A percentile compares a stretch with the other conserved stretches of the same genome.
phyloP scores from a whole-genome alignment of 2,888 invertebrate genomes.

The Serripes groenlandicus region DNA sequence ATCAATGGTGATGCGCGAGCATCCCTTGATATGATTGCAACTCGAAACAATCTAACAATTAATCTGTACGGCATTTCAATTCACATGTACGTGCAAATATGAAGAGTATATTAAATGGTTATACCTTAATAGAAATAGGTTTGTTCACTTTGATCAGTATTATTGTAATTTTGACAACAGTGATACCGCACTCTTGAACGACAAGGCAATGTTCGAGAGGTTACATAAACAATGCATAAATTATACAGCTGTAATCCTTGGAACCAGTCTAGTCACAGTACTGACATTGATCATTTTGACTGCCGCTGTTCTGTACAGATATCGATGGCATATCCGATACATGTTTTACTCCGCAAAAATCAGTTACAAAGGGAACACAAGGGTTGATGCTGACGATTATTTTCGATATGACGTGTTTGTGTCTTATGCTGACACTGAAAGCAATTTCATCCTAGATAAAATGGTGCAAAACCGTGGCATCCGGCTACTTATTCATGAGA shows the following conservation, averaged over 20 bases:
- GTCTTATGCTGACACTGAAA: conserved; percentile 57
- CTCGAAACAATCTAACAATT: background rate
- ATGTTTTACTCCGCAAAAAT: conserved; percentile 55
- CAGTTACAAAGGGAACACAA: conserved; percentile 19
- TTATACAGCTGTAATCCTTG: background rate
- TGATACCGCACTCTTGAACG: background rate
- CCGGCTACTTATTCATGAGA: conserved; percentile 53
- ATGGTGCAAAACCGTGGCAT: conserved; percentile 31
- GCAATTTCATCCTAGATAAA: conserved; percentile 22
- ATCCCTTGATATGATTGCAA: background rate
- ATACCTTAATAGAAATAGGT: background rate
- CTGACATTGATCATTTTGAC: background rate
- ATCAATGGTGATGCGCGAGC: background rate
- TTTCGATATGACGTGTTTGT: conserved; percentile 23
- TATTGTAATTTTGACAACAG: conserved; percentile 6
- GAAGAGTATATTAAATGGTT: conserved; percentile 1
- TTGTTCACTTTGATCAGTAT: background rate
- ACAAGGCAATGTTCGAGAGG: background rate
- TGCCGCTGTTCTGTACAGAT: conserved; percentile 32
- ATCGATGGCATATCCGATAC: conserved; percentile 53
- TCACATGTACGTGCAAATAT: background rate
- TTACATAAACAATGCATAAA: background rate
- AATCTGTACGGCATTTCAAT: background rate
- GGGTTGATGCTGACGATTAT: conserved; percentile 20
- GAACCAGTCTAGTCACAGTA: background rate